Evolutionary conservation across 1,140 invertebrate genomes (phyloP), one percentile per base, ranked within the genome.

Genomic region (Sinonovacula constricta): DNA sequence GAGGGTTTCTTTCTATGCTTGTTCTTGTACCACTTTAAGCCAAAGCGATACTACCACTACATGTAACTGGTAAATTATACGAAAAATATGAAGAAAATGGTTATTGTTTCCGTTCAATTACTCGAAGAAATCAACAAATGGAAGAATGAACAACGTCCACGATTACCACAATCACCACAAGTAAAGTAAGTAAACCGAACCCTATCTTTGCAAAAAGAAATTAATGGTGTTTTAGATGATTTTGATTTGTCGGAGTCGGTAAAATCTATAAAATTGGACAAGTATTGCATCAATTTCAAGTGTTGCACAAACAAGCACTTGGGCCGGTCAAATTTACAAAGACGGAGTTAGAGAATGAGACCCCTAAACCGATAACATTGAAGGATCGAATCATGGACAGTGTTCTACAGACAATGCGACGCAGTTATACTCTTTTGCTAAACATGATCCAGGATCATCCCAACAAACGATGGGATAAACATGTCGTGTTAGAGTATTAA

Each of bases 371-470:
- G 14, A 2, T 49, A 14, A 26, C 28, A 0, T 26, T 67, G 36
- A 22, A 30, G 26, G 45, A 67, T 53, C 65, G 49, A 33, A 53
- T 67, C 3, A 14, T 51, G 1, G 49, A 51, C 24, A 67, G 65
- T 30, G 65, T 67, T 10, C 39, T 30, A 0, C 14, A 15, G 10
- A 45, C 65, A 1, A 67, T 67, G 65, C 39, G 45, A 1, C 65
- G 65, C n/a, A 67, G 53, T 51, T 36, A 36, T 28, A 67, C 39
- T 49, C 28, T 67, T 4, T 45, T 67, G 22, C 28, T 67, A 26
- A n/a, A 51, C 2, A 45, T 67, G 65, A 22, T 67, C 2, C 4
- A 67, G n/a, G 45, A 45, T 1, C 65, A 67, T 53, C 49, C 65
- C 30, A 1, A 53, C 28, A 51, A 51, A 10, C 0, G 24, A 1